Evolutionary conservation across 1,140 invertebrate genomes (phyloP).

Genomic region (Caenorhabditis latens): DNA sequence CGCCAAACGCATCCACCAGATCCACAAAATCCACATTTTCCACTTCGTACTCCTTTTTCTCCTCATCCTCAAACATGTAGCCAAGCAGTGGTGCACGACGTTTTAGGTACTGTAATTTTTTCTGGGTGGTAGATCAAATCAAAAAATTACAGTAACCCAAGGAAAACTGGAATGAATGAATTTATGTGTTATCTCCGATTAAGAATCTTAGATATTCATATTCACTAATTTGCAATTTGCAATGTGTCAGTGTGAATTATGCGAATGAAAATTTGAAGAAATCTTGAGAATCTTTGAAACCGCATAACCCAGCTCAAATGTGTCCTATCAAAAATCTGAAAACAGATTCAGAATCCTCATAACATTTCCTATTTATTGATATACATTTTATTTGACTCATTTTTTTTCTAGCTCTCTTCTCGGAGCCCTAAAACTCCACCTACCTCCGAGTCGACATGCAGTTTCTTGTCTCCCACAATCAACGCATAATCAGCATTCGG

Average conservation of each 20-base stretch:
- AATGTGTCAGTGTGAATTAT: too few species aligned
- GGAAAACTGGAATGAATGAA: background rate
- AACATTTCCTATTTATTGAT: too few species aligned
- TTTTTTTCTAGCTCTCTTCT: too few species aligned
- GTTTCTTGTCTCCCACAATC: background rate
- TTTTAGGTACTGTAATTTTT: slow-evolving; percentile 44
- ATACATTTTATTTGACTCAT: too few species aligned
- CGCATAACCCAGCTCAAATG: too few species aligned
- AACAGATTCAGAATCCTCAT: too few species aligned
- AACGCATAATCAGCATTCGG: background rate
- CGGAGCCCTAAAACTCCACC: background rate
- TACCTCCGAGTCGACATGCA: slow-evolving; percentile 2
- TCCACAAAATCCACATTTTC: background rate
- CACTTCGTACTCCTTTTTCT: background rate
- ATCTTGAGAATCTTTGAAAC: too few species aligned
- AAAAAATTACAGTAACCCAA: slow-evolving; percentile 9
- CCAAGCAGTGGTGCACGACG: slow-evolving; percentile 23
- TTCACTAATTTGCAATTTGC: too few species aligned
- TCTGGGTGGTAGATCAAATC: background rate
- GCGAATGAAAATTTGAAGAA: too few species aligned
- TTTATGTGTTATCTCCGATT: background rate
- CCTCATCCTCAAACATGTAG: slow-evolving; percentile 18
- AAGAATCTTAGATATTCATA: background rate
- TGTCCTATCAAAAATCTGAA: too few species aligned
- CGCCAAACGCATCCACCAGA: background rate